Evolutionary conservation across 2,888 invertebrate species (phyloP).

Genomic region (Falcaria lacertinaria): DNA sequence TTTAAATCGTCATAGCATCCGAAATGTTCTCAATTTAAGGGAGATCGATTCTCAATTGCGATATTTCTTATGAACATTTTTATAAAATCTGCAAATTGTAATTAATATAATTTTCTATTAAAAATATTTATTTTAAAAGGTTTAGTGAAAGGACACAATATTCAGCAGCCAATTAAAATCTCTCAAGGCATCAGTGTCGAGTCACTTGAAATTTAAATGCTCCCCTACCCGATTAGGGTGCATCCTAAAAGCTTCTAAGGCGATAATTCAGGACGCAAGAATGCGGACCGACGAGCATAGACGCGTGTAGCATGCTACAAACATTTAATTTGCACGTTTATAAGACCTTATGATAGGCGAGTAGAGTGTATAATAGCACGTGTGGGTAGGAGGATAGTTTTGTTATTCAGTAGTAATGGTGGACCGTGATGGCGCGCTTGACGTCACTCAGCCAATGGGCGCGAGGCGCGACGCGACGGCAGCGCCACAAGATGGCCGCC

Average conservation of each 20-base stretch:
- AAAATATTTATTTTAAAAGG: slow-evolving; percentile 17
- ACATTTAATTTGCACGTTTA: slow-evolving; percentile 19
- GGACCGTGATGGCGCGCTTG: slow-evolving; percentile 73
- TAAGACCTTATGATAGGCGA: slow-evolving; percentile 16
- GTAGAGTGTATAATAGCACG: slow-evolving; percentile 39
- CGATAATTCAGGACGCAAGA: slow-evolving; percentile 70
- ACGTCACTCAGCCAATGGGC: slow-evolving; percentile 77
- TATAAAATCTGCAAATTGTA: too few species aligned
- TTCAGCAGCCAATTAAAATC: slow-evolving; percentile 70
- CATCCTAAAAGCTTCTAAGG: slow-evolving; percentile 74
- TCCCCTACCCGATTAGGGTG: slow-evolving; percentile 71
- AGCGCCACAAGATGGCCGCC: slow-evolving; percentile 79
- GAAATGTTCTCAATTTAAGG: too few species aligned
- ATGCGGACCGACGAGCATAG: slow-evolving; percentile 70
- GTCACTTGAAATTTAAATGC: slow-evolving; percentile 66
- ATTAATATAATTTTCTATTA: not conserved
- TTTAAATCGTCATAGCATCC: too few species aligned
- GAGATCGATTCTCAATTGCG: too few species aligned
- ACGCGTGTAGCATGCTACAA: slow-evolving; percentile 50
- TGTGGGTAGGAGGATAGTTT: slow-evolving; percentile 27
- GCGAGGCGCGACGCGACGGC: slow-evolving; percentile 57
- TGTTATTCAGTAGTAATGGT: slow-evolving; percentile 61
- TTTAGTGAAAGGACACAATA: slow-evolving; percentile 28
- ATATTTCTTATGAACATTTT: too few species aligned
- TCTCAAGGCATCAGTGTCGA: slow-evolving; percentile 59